Base-by-base conservation (phyloP, 2,113 vertebrate genomes). In the Siphamia tubifer region DNA sequence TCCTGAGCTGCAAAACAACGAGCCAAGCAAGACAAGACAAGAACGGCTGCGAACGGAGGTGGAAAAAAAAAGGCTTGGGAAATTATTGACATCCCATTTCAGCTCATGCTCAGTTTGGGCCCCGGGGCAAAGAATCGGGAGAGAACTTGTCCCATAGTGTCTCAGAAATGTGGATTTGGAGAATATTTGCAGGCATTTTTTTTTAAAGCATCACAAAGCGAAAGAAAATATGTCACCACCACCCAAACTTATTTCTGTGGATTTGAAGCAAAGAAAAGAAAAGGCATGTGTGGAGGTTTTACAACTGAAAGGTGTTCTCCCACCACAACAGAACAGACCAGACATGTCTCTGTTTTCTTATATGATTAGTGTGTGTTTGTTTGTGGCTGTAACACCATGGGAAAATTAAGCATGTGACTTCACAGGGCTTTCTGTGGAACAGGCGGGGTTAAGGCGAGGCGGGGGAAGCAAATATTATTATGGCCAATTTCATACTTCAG, bases 1-100 rank as follows among this genome's bases (percentile, higher is more conserved):
- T 86, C 72, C 69, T 42, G 77, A 83, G 78, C 58, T 10, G 70
- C 77, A 85, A 89, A 92, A 87, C 86, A 88, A 85, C 81, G 68
- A 63, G 73, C 65, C n/a, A n/a, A 82, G 84, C 86, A 90, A 91
- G 88, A 91, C 89, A 80, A 83, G 88, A 87, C 88, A 86, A 82
- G 84, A 87, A 82, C 54, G 35, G 81, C 75, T 68, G 35, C 6
- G 65, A 72, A 69, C 16, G 16, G 74, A 82, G 53, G 58, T 54
- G 68, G 62, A 81, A 79, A 83, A 88, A 87, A 77, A 82, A 48
- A 74, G 62, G 62, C 73, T 58, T 43, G 53, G 68, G 53, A 86
- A 85, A 81, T 85, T 68, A 81, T 81, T 68, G 83, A 73, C 83
- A 71, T 82, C 53, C 27, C 47, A 35, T 72, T 34, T 61, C 44